Evolutionary conservation across 2,797 vertebrate species (phyloP).

Genomic region (Ctenochaetus hawaiiensis): DNA sequence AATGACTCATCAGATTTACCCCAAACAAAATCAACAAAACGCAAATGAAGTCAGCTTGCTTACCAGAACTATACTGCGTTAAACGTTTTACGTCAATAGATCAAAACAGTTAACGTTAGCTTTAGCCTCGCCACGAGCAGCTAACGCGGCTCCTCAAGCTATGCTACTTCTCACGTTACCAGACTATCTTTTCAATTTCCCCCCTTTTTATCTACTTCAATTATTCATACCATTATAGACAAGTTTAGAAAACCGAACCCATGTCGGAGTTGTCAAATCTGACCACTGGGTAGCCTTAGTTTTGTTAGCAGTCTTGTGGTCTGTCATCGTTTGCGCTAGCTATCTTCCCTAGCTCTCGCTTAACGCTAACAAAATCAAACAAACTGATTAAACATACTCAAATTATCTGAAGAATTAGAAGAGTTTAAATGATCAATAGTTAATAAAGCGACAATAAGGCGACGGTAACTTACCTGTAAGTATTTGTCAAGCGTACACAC

Average conservation of each 20-base stretch:
- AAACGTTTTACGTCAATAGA: background rate
- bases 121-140: conserved; percentile 41
- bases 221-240: accelerated
- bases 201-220: background rate
- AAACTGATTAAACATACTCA: background rate
- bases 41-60: background rate
- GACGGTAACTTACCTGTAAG: conserved; percentile 53
- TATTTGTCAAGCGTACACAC: background rate
- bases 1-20: conserved; percentile 38
- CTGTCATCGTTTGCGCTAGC: conserved; percentile 41
- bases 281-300: conserved; percentile 1
- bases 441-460: accelerated
- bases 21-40: conserved; percentile 9
- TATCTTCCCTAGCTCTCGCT: conserved; percentile 43
- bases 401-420: accelerated
- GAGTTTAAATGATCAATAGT: accelerated
- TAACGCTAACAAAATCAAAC: conserved; percentile 13
- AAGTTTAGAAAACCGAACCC: accelerated
- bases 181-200: accelerated
- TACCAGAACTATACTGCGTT: background rate
- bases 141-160: background rate
- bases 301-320: conserved; percentile 53
- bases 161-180: background rate
- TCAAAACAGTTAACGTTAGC: conserved; percentile 51
- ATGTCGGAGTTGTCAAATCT: background rate